Conservation (phyloP, 2,888 invertebrate genomes). For the Poecilus cupreus region DNA sequence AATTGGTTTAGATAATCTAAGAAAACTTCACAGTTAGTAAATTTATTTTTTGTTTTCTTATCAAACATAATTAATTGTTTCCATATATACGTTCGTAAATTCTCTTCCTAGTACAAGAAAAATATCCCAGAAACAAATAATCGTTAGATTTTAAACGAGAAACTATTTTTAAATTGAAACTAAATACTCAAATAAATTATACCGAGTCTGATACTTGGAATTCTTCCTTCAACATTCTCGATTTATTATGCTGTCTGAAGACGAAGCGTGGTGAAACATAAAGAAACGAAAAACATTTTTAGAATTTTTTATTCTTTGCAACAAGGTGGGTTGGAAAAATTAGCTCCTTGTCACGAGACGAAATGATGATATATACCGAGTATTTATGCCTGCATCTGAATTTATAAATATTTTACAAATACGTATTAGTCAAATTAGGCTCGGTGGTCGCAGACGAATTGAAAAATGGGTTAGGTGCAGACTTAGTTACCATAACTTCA, state of each 20-base stretch:
- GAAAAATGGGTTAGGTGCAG: neutral
- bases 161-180: constrained; percentile 56
- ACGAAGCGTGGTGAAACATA: neutral
- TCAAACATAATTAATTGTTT: constrained; percentile 38
- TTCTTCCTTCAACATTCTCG: constrained; percentile 30
- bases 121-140: constrained; percentile 40
- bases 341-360: constrained; percentile 22
- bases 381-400: neutral
- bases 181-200: constrained; percentile 52
- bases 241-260: constrained; percentile 44
- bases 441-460: neutral
- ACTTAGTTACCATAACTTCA: too few species aligned
- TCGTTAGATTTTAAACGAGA: constrained; percentile 49
- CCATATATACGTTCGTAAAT: neutral
- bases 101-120: constrained; percentile 17
- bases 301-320: constrained; percentile 45
- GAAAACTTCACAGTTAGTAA: constrained; percentile 15
- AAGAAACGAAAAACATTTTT: constrained; percentile 38
- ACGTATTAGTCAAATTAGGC: constrained; percentile 29
- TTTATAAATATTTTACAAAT: constrained; percentile 32
- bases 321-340: constrained; percentile 20
- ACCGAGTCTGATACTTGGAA: constrained; percentile 5
- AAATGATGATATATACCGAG: constrained; percentile 29
- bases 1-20: constrained; percentile 21
- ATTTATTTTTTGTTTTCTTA: constrained; percentile 12